phyloP scores from a whole-genome alignment of 2,113 vertebrate species.

The Chamaetylas fuelleborni region DNA sequence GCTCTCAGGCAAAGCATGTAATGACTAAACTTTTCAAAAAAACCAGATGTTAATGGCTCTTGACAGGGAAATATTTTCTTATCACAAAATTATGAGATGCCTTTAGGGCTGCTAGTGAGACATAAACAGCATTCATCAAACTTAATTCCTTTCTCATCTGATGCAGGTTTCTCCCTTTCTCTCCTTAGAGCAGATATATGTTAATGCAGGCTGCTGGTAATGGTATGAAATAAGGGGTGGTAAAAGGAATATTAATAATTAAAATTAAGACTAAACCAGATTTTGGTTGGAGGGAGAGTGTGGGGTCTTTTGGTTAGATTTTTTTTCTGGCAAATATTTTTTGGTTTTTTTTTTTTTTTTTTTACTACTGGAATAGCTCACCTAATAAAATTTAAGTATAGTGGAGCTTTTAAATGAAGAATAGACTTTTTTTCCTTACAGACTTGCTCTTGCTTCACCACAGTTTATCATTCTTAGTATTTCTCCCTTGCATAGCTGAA shows the following conservation, averaged over 20 bases:
- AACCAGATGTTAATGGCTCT: constrained; percentile 22
- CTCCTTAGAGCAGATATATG: not conserved
- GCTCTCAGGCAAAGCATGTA: constrained; percentile 16
- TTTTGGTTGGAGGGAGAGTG: fast-evolving
- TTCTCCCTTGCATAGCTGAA: not conserved
- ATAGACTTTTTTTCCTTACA: not conserved
- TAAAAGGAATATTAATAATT: not conserved
- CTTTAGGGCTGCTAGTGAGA: constrained; percentile 33
- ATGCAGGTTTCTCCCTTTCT: not conserved
- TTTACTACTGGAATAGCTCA: not conserved
- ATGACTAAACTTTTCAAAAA: constrained; percentile 19
- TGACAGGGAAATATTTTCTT: constrained; percentile 51
- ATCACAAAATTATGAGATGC: constrained; percentile 5
- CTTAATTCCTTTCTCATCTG: not conserved
- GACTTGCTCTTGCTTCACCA: not conserved
- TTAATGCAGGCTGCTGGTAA: not conserved
- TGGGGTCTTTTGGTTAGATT: not conserved
- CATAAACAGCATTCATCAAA: constrained; percentile 39
- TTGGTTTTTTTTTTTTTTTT: not conserved
- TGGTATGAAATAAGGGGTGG: fast-evolving
- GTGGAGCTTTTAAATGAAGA: not conserved
- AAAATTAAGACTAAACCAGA: not conserved
- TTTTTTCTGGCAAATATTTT: not conserved
- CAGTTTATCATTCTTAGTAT: not conserved
- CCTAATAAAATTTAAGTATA: not conserved